Percentiles rank a stretch among this genome's conserved stretches.
Conservation (phyloP, 1,140 invertebrate species). For the Pogonomyrmex californicus region DNA sequence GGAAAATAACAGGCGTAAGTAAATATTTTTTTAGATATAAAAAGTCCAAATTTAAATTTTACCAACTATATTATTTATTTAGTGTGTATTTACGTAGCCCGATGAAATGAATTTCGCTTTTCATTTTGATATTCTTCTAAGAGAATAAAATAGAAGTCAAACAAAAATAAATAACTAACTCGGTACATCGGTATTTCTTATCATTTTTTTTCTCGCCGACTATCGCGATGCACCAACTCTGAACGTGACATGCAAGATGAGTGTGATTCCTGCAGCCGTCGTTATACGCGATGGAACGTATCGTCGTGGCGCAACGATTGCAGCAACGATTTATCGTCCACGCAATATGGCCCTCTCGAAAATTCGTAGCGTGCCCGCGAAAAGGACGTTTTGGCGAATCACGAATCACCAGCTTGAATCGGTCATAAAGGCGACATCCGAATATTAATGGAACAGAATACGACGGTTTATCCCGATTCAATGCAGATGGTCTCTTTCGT, state of each 20-base stretch:
- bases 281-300: constrained; percentile 31
- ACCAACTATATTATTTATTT: no score
- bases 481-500: background rate
- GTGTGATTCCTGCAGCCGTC: constrained; percentile 37
- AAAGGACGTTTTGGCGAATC: constrained; percentile 1
- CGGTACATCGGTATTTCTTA: background rate
- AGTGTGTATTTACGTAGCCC: no score
- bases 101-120: no score
- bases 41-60: background rate
- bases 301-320: constrained; percentile 11
- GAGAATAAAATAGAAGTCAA: background rate
- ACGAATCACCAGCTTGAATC: background rate
- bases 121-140: background rate
- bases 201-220: constrained; percentile 1
- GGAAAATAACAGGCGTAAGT: background rate
- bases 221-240: constrained; percentile 30
- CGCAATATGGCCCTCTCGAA: constrained; percentile 2
- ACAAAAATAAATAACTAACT: constrained; percentile 22
- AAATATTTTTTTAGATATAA: background rate
- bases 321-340: constrained; percentile 44
- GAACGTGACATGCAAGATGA: constrained; percentile 30
- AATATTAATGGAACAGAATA: constrained; percentile 52
- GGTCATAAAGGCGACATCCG: background rate
- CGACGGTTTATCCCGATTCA: constrained; percentile 5
- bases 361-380: constrained; percentile 12